phyloP scores from a whole-genome alignment of 2,797 vertebrate genomes.

The Heterohyrax brucei region DNA sequence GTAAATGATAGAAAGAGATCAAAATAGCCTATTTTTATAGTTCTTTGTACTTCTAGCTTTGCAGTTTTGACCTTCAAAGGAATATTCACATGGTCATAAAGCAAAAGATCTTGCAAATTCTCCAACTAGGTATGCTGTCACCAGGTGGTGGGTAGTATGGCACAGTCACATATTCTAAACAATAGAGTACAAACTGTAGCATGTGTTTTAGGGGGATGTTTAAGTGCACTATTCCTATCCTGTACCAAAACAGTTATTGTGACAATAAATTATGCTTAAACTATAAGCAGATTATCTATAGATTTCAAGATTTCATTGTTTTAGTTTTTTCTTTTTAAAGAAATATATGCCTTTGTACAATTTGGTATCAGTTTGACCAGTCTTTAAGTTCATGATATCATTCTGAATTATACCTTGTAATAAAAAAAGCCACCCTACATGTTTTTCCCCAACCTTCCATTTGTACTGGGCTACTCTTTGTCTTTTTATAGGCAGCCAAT shows the following conservation, averaged over 20 bases:
- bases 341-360: background rate
- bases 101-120: constrained; percentile 38
- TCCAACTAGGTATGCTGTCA: constrained; percentile 64
- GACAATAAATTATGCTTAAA: background rate
- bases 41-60: constrained; percentile 60
- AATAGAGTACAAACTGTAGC: background rate
- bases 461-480: constrained; percentile 5
- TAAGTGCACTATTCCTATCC: background rate
- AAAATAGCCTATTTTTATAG: constrained; percentile 23
- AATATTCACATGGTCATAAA: constrained; percentile 36
- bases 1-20: constrained; percentile 50
- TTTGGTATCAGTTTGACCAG: constrained; percentile 44
- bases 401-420: constrained; percentile 40
- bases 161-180: background rate
- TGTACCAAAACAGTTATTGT: constrained; percentile 2
- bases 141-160: background rate
- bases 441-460: background rate
- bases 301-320: constrained; percentile 41
- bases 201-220: background rate
- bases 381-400: constrained; percentile 46
- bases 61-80: background rate
- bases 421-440: background rate
- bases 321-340: constrained; percentile 59
- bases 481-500: constrained; percentile 41
- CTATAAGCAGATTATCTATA: background rate